phyloP scores from a whole-genome alignment of 2,888 invertebrate genomes.

The Notodonta dromedarius region DNA sequence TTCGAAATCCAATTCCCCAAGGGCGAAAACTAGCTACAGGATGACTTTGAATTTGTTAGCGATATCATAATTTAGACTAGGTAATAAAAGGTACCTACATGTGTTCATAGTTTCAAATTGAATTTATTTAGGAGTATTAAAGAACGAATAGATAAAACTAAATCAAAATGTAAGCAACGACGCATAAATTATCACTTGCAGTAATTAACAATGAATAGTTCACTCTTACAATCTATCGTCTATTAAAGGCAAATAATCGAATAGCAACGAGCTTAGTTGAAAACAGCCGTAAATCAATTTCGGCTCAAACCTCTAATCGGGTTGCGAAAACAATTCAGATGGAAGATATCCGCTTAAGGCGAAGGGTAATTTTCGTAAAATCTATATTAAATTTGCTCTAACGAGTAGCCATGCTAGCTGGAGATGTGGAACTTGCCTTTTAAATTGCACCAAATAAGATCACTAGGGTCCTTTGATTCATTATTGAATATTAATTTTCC shows the following conservation, averaged over 20 bases:
- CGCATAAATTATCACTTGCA: too few relatives aligned
- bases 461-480: slow-evolving; percentile 36
- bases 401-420: background rate
- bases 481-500: slow-evolving; percentile 43
- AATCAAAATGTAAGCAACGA: too few relatives aligned
- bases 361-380: slow-evolving; percentile 40
- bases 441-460: slow-evolving; percentile 21
- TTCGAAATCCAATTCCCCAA: too few relatives aligned
- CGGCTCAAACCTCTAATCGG: slow-evolving; percentile 55
- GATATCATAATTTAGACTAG: too few relatives aligned
- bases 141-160: too few relatives aligned
- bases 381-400: slow-evolving; percentile 28
- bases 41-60: too few relatives aligned
- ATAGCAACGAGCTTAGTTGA: slow-evolving; percentile 65
- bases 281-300: slow-evolving; percentile 74
- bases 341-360: slow-evolving; percentile 51
- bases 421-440: background rate
- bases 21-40: too few relatives aligned
- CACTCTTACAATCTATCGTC: slow-evolving; percentile 38
- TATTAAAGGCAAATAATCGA: slow-evolving; percentile 66
- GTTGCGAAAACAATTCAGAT: slow-evolving; percentile 57
- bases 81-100: too few relatives aligned
- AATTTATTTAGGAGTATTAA: too few relatives aligned
- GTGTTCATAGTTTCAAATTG: too few relatives aligned
- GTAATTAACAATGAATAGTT: too few relatives aligned